Base-by-base conservation (phyloP, 2,113 vertebrate species). In the Syngnathus typhle region DNA sequence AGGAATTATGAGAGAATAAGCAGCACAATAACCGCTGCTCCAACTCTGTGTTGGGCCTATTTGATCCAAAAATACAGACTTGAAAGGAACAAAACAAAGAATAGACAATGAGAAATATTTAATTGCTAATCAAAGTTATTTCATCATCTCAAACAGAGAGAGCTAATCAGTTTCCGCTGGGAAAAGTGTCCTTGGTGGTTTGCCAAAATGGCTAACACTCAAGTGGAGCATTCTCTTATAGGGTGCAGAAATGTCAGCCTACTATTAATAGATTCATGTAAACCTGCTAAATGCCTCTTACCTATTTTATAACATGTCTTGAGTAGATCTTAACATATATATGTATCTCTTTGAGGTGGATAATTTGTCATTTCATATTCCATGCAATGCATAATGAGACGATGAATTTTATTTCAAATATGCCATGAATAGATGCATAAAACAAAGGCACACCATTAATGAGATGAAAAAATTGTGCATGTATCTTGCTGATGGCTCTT, bases 41-140 rank as follows among this genome's bases (percentile, higher is more conserved):
- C 75, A 71, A 51, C 60, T 65, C 63, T 4, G 39, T 73, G 63
- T 84, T 84, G 80, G 76, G 77, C 73, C 46, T 55, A 85, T 86
- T 84, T 83, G 77, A 83, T 88, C 84, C 84, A 80, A 83, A 88
- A 88, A 89, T 88, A 89, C 73, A 62, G 76, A 86, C 85, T 84
- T 88, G 84, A 86, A 88, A 88, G 84, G 72, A 79, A 77, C 67
- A 49, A 83, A 82, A 82, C 80, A 86, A 83, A 79, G 79, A 66
- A 72, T 72, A 86, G 76, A 88, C 81, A 89, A 89, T 71, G 80
- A 79, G 84, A 89, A 86, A 85, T 85, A 74, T 89, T 89, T 89
- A 91, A 91, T 91, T 91, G 87, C 86, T 90, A 89, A 91, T 91
- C 90, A 91, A 91, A 91, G 90, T 90, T 86, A 65, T 77, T 88